Evolutionary conservation across 2,113 vertebrate genomes (phyloP).

Genomic region (Pollachius pollachius): DNA sequence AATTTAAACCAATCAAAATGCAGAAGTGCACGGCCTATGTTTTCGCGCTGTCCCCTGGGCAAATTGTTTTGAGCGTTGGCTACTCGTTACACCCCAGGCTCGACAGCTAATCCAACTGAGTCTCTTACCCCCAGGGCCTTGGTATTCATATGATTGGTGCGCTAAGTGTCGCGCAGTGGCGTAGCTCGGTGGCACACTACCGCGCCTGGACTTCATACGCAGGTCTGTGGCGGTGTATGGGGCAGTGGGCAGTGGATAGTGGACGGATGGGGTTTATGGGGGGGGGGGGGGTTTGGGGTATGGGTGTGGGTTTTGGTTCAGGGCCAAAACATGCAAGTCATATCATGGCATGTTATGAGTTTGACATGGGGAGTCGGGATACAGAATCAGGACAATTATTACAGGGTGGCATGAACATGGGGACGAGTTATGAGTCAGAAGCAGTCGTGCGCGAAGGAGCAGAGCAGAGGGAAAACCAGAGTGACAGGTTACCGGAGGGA

Average conservation of each 20-base stretch:
- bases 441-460: too few relatives aligned
- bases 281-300: conserved; percentile 3
- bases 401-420: too few relatives aligned
- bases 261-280: conserved; percentile 2
- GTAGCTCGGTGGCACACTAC: conserved; percentile 58
- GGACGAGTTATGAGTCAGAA: too few relatives aligned
- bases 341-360: not conserved
- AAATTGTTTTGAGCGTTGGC: too few relatives aligned
- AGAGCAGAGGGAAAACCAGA: too few relatives aligned
- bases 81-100: too few relatives aligned
- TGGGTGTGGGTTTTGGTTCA: not conserved
- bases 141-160: conserved; percentile 54
- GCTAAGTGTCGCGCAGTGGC: conserved; percentile 71
- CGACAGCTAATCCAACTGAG: too few relatives aligned
- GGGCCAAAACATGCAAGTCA: not conserved
- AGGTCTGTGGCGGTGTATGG: conserved; percentile 62
- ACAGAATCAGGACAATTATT: not conserved
- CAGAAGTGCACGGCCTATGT: too few relatives aligned
- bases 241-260: not conserved
- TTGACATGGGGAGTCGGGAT: conserved; percentile 14
- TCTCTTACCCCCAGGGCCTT: conserved; percentile 57
- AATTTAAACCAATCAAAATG: too few relatives aligned
- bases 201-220: conserved; percentile 65
- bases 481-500: too few relatives aligned
- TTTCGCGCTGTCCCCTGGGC: too few relatives aligned